Percentiles rank a stretch among this genome's conserved stretches.
Conservation (phyloP, 2,888 invertebrate species). For the Lymantria dispar region DNA sequence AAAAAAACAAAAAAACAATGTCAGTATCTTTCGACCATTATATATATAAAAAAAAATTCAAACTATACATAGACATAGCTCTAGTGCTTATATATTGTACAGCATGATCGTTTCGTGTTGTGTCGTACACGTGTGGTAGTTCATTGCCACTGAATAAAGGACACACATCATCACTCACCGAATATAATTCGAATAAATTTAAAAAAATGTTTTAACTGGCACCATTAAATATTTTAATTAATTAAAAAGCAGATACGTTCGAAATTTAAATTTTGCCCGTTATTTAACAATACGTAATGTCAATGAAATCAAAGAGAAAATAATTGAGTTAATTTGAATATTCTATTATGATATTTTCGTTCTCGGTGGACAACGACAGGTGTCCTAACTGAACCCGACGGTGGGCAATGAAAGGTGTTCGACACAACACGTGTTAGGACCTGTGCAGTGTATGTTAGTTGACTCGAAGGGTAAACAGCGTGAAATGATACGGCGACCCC, state of each 20-base stretch:
- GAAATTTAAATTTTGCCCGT: too few relatives aligned
- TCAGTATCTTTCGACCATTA: constrained; percentile 79
- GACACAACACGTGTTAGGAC: constrained; percentile 63
- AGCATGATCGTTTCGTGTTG: constrained; percentile 65
- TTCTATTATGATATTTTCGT: background rate
- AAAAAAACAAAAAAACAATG: constrained; percentile 79
- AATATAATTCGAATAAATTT: too few relatives aligned
- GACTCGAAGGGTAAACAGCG: constrained; percentile 73
- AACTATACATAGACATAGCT: constrained; percentile 72
- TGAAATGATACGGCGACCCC: constrained; percentile 76
- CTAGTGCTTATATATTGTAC: constrained; percentile 71
- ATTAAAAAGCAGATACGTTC: too few relatives aligned
- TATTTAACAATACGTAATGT: too few relatives aligned
- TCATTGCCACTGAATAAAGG: too few relatives aligned
- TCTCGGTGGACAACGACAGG: background rate
- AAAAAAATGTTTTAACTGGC: too few relatives aligned
- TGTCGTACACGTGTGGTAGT: constrained; percentile 20
- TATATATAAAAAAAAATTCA: constrained; percentile 49
- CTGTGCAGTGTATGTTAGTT: constrained; percentile 79
- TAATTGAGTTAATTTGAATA: too few relatives aligned
- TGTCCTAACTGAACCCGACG: constrained; percentile 1
- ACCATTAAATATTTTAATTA: too few relatives aligned
- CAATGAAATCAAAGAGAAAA: too few relatives aligned
- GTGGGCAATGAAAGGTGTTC: constrained; percentile 28
- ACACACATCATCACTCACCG: too few relatives aligned